A percentile compares a stretch with the other conserved stretches of the same genome.
Evolutionary conservation across 1,140 invertebrate species (phyloP).

Genomic region (Charaxes varanes): DNA sequence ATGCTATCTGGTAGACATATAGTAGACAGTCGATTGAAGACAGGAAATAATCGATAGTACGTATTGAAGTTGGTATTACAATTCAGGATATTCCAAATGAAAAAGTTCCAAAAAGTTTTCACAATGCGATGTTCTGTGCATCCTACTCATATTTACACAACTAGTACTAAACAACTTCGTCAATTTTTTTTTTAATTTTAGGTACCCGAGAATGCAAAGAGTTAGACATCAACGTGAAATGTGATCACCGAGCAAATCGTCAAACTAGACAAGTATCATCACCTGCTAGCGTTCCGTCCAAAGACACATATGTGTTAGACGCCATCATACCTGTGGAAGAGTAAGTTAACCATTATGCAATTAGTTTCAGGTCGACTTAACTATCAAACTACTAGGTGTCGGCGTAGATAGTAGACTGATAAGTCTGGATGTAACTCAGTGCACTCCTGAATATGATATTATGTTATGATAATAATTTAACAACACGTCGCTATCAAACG

Average conservation of each 20-base stretch:
- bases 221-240: slow-evolving; percentile 91
- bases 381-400: slow-evolving; percentile 10
- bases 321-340: slow-evolving; percentile 87
- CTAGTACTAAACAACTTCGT: too few relatives aligned
- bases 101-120: too few relatives aligned
- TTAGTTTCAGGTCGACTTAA: too few relatives aligned
- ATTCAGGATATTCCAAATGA: too few relatives aligned
- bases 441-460: slow-evolving; percentile 5
- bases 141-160: too few relatives aligned
- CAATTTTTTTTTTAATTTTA: slow-evolving; percentile 22
- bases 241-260: slow-evolving; percentile 83
- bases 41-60: too few relatives aligned
- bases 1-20: too few relatives aligned
- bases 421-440: slow-evolving; percentile 11
- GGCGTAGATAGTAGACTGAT: slow-evolving; percentile 11
- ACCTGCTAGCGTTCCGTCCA: slow-evolving; percentile 67
- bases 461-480: neutral
- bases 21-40: too few relatives aligned
- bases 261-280: slow-evolving; percentile 76
- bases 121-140: too few relatives aligned
- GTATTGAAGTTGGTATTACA: too few relatives aligned
- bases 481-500: slow-evolving; percentile 1
- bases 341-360: slow-evolving; percentile 77
- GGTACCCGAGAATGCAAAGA: slow-evolving; percentile 87
- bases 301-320: slow-evolving; percentile 86